Conservation (phyloP, 2,797 vertebrate species). For the Serranus cabrilla region DNA sequence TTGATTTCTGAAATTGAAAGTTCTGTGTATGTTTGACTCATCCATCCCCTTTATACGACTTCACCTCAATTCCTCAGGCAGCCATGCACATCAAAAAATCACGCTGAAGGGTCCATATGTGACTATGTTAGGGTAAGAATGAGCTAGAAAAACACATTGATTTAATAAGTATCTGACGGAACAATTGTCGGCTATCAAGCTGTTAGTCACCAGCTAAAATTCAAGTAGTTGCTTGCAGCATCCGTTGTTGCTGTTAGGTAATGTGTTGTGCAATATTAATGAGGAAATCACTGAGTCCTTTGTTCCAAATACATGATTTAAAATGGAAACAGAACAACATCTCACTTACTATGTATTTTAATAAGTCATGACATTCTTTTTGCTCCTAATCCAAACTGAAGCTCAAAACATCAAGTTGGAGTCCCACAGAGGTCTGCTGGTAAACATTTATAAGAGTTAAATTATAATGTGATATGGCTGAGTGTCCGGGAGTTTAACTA, state of each 20-base stretch:
- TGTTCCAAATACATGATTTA: slow-evolving; percentile 17
- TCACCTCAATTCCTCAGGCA: too few species aligned
- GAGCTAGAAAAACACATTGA: background rate
- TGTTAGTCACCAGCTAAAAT: slow-evolving; percentile 14
- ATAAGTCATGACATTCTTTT: background rate
- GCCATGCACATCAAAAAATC: too few species aligned
- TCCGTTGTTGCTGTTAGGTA: background rate
- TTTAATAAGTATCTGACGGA: background rate
- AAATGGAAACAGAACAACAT: slow-evolving; percentile 7
- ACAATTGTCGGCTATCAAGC: slow-evolving; percentile 7
- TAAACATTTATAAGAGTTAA: slow-evolving; percentile 25
- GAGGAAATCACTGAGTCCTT: slow-evolving; percentile 7
- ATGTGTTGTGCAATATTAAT: slow-evolving; percentile 36
- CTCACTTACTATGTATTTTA: slow-evolving; percentile 13
- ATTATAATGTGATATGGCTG: background rate
- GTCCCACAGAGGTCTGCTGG: background rate
- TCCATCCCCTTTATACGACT: too few species aligned
- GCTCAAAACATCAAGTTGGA: background rate
- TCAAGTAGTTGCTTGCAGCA: slow-evolving; percentile 38
- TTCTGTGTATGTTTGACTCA: too few species aligned
- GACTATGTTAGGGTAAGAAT: too few species aligned
- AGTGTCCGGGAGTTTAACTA: slow-evolving; percentile 11
- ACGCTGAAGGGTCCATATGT: too few species aligned
- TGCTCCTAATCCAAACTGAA: slow-evolving; percentile 19
- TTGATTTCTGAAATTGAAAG: too few species aligned